Percentiles rank a stretch among this genome's conserved stretches.
Evolutionary conservation across 2,888 invertebrate genomes (phyloP).

Genomic region (Bembecia ichneumoniformis): DNA sequence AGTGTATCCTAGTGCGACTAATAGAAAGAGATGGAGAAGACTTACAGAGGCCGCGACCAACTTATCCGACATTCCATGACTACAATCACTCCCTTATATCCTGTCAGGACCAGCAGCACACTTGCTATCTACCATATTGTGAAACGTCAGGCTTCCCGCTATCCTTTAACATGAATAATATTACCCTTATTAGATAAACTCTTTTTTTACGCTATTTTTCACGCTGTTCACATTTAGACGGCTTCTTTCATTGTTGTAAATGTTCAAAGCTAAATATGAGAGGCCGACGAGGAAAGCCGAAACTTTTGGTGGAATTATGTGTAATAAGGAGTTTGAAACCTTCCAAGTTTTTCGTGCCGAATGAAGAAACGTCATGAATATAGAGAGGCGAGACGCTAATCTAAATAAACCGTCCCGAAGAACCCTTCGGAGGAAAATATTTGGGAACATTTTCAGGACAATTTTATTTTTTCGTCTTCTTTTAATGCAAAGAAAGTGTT

Average conservation of each 20-base stretch:
- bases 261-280: not conserved
- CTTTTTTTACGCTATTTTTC: too few relatives aligned
- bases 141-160: too few relatives aligned
- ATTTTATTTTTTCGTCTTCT: not conserved
- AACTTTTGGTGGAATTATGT: conserved; percentile 24
- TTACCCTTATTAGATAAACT: too few relatives aligned
- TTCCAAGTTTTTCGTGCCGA: conserved; percentile 21
- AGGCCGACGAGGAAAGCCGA: conserved; percentile 16
- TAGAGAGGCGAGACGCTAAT: conserved; percentile 37
- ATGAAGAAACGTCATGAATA: conserved; percentile 33
- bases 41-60: too few relatives aligned
- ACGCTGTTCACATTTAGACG: not conserved
- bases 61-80: too few relatives aligned
- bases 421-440: conserved; percentile 30
- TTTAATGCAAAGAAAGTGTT: too few relatives aligned
- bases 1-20: too few relatives aligned
- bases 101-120: too few relatives aligned
- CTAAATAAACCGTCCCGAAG: conserved; percentile 33
- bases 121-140: too few relatives aligned
- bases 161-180: too few relatives aligned
- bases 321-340: conserved; percentile 25
- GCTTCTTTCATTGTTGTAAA: not conserved
- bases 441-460: conserved; percentile 22
- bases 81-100: too few relatives aligned
- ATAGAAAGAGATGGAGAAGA: too few relatives aligned